These are phyloP conservation scores for Mylabris sibirica DNA, from an alignment of 2,888 invertebrate species.

Conservation along the genomic window DNA sequence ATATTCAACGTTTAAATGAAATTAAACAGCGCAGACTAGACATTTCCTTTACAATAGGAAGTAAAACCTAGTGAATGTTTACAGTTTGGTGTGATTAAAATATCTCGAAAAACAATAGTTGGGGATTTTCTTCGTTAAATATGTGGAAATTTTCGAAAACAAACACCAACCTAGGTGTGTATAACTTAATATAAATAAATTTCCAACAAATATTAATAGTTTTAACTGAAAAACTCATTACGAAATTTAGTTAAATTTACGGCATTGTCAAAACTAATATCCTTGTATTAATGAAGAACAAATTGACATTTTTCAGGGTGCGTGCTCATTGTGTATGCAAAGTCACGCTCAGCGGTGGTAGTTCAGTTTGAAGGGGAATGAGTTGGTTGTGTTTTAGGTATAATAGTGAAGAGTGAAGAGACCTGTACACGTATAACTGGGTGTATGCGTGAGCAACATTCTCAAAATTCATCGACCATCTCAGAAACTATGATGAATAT, in stretches of 20 bases:
- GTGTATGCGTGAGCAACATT: constrained; percentile 54
- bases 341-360: constrained; percentile 54
- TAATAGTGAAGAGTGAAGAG: constrained; percentile 32
- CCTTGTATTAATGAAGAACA: constrained; percentile 61
- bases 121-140: not conserved
- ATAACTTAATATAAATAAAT: not conserved
- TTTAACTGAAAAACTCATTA: constrained; percentile 37
- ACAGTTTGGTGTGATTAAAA: not conserved
- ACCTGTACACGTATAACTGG: constrained; percentile 44
- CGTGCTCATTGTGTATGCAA: constrained; percentile 62
- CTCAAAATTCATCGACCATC: constrained; percentile 44
- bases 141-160: not conserved
- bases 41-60: not conserved
- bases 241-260: constrained; percentile 51
- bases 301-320: constrained; percentile 63
- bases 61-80: not conserved
- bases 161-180: not conserved
- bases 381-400: constrained; percentile 13
- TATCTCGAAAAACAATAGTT: not conserved
- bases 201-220: not conserved
- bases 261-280: constrained; percentile 58
- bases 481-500: constrained; percentile 38
- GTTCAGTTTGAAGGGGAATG: constrained; percentile 25
- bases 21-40: not conserved
- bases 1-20: not conserved